Evolutionary conservation across 2,888 invertebrate genomes (phyloP), one percentile per base, ranked within the genome.

Genomic region (Tetragonisca angustula): DNA sequence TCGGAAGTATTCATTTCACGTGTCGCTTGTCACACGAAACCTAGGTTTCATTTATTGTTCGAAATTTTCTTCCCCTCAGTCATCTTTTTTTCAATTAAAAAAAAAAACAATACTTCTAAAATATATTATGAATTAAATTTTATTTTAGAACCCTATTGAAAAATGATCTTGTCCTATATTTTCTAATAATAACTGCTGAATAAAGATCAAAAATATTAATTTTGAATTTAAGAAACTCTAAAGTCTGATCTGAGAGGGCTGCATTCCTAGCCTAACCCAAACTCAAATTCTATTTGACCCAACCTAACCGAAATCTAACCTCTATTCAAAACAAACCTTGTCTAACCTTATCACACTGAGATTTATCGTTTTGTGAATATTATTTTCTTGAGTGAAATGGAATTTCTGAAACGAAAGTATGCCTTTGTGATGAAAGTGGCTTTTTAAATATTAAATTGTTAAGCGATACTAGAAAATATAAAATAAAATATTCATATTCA

Each of bases 1-100:
- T 52, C 24, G 62, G n/a, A 68, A 67, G 27, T 27, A n/a, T 67
- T 59, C 15, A 6, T 49, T 13, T n/a, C 49, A 15, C 43, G 74
- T 67, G 65, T 24, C 54, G 13, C 43, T 67, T 65, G 24, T 56
- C 43, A 56, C 54, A 24, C 65, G 54, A 24, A 75, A 61, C 49
- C 21, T 50, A 27, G 2, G 27, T 19, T 5, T 50, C 50, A 17
- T 52, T 52, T n/a, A 19, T n/a, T 13, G 19, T 64, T 19, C 2
- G 52, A 49, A 17, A 32, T 50, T 17, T 15, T 52, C 17, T 27
- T 24, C 21, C 3, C 2, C 24, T 27, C 21, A 4, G 4, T 11
- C 4, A 9, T 65, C 15, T 15, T 52, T 19, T 19, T 13, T 59
- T 15, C 15, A 56, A 56, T 59, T 13, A 15, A 5, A 56, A 15